Evolutionary conservation across 2,113 vertebrate genomes (phyloP).

Genomic region (Psittacus erithacus): DNA sequence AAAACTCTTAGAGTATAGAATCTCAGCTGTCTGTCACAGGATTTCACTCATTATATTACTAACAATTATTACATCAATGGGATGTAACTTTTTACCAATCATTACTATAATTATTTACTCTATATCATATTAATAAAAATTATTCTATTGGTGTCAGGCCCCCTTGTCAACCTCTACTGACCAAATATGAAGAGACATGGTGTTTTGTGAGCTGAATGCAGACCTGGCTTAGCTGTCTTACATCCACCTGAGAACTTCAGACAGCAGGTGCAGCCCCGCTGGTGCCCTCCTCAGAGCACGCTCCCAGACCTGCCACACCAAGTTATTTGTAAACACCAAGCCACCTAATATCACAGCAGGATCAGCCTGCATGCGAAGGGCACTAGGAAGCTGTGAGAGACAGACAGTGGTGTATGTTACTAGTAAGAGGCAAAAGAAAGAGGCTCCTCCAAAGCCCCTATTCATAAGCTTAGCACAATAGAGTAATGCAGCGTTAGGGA

Average conservation of each 20-base stretch:
- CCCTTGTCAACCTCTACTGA: not conserved
- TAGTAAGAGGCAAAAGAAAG: not conserved
- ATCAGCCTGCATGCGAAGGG: not conserved
- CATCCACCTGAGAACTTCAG: not conserved
- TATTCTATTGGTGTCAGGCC: not conserved
- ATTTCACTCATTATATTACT: not conserved
- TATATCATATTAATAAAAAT: not conserved
- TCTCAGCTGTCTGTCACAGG: not conserved
- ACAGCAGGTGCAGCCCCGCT: not conserved
- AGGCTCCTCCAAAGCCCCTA: not conserved
- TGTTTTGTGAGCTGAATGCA: not conserved
- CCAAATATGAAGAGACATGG: not conserved
- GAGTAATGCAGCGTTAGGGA: not conserved
- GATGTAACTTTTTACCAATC: not conserved
- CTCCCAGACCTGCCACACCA: not conserved
- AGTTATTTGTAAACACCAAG: not conserved
- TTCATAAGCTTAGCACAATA: conserved; percentile 18
- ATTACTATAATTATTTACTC: not conserved
- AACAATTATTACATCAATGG: not conserved
- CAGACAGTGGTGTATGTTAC: not conserved
- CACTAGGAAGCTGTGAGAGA: not conserved
- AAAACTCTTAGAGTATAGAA: not conserved
- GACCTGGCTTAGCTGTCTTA: not conserved
- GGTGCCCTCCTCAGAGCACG: not conserved
- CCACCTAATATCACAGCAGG: not conserved